Evolutionary conservation across 2,797 vertebrate species (phyloP).

Genomic region (Parauchenoglanis ngamensis): DNA sequence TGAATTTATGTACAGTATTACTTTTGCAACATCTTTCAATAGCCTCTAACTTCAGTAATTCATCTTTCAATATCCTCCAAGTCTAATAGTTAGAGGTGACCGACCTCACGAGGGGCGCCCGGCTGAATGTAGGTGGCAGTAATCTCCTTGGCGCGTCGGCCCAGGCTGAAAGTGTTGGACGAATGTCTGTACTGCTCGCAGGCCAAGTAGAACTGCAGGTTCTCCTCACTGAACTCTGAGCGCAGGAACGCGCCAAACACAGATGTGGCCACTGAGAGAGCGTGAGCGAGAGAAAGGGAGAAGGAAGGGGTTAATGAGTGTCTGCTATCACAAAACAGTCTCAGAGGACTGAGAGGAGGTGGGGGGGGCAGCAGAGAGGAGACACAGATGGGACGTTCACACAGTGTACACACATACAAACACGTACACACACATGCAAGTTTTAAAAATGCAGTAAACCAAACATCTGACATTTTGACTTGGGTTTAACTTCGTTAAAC

Average conservation of each 20-base stretch:
- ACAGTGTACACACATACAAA: slow-evolving; percentile 6
- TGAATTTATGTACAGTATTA: neutral
- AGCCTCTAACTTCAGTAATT: neutral
- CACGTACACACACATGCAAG: neutral
- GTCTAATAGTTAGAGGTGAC: neutral
- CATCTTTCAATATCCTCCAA: too few species aligned
- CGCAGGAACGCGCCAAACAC: slow-evolving; percentile 80
- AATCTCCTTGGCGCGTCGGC: slow-evolving; percentile 77
- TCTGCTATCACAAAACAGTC: neutral
- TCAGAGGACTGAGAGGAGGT: slow-evolving; percentile 13
- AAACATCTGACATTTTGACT: neutral
- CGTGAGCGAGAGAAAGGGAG: neutral
- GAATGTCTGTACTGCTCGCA: slow-evolving; percentile 81
- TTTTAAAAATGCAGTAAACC: neutral
- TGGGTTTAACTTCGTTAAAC: neutral
- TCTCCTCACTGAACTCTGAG: slow-evolving; percentile 84
- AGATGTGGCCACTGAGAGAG: slow-evolving; percentile 69
- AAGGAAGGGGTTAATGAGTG: neutral
- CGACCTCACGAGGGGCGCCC: slow-evolving; percentile 80
- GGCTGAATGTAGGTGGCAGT: slow-evolving; percentile 74
- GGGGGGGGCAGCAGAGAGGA: slow-evolving; percentile 1
- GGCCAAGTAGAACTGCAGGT: slow-evolving; percentile 82
- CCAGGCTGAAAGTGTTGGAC: slow-evolving; percentile 78
- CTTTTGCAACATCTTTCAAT: neutral
- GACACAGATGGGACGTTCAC: slow-evolving; percentile 47